Evolutionary conservation across 2,888 invertebrate genomes (phyloP), one percentile per base, ranked within the genome.

Genomic region (Heliconius ismenius): DNA sequence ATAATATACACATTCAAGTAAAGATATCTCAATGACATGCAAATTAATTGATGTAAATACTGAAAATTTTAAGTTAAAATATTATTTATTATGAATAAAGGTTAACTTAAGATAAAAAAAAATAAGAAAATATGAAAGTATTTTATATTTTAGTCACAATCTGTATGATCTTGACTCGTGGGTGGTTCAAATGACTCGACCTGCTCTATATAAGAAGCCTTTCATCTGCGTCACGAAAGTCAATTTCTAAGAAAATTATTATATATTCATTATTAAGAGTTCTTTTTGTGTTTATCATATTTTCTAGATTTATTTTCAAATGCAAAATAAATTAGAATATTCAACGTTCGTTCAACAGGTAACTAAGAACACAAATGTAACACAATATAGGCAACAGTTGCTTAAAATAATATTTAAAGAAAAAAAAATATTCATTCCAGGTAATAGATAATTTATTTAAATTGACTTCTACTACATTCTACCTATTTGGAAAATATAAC

Each of bases 201-300:
- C 36, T 62, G 36, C 64, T 65, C 72, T 76, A 76, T 69, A 69
- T 28, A 60, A 73, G 72, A 39, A 28, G 36, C 24, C 72, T 76
- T 76, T 72, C 70, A 72, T 76, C 58, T 65, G 76, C 70, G 64
- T 58, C 58, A 65, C 24, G 24, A 65, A 72, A 76, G 64, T 69
- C 67, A 70, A 64, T 63, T 64, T 72, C 54, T 28, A 72, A 76
- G 76, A 76, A 60, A 76, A 65, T 73, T 76, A 65, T 65, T 58
- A 13, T 36, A 76, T 72, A 39, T 65, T 73, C 65, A 49, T 39
- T 69, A 60, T 43, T n/a, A 58, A 60, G 39, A 54, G 6, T 26
- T 76, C 39, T 68, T 60, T n/a, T n/a, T 62, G 28, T 65, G 39
- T 18, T 58, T 54, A 54, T 62, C 15, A 62, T 73, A 49, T 26